Conservation (phyloP, 2,113 vertebrate species). For the Phycodurus eques region DNA sequence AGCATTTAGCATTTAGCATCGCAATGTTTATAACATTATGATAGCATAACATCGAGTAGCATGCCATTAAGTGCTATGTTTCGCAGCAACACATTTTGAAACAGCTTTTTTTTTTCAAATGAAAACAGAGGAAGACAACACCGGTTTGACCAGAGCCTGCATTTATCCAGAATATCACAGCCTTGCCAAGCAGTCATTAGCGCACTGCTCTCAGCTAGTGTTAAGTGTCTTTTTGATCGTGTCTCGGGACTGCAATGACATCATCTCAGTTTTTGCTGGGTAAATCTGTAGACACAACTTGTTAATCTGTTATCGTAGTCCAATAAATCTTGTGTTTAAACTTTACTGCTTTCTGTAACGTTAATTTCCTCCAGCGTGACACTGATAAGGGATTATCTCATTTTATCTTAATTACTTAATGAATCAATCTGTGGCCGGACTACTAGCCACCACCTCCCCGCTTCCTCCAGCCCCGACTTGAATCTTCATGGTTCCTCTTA, state of each 20-base stretch:
- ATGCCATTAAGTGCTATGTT: not conserved
- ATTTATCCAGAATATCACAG: too few species aligned
- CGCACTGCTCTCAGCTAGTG: not conserved
- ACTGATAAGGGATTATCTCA: slow-evolving; percentile 3
- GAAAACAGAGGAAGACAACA: too few species aligned
- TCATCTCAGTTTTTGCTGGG: not conserved
- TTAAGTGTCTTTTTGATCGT: not conserved
- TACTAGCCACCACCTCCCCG: not conserved
- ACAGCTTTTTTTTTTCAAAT: not conserved
- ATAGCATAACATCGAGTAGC: not conserved
- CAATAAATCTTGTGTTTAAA: slow-evolving; percentile 4
- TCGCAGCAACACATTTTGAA: too few species aligned
- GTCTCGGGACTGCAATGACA: not conserved
- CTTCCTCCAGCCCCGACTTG: not conserved
- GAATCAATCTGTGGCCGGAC: not conserved
- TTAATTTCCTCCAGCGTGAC: not conserved
- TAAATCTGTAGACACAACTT: not conserved
- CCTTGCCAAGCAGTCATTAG: too few species aligned
- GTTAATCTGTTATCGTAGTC: not conserved
- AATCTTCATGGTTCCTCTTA: slow-evolving; percentile 5
- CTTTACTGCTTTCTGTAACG: not conserved
- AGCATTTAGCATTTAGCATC: not conserved
- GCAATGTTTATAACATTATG: not conserved
- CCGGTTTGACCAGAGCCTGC: too few species aligned
- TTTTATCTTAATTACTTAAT: slow-evolving; percentile 10